Base-by-base conservation (phyloP, 2,888 invertebrate species). In the Agriopis leucophaearia region DNA sequence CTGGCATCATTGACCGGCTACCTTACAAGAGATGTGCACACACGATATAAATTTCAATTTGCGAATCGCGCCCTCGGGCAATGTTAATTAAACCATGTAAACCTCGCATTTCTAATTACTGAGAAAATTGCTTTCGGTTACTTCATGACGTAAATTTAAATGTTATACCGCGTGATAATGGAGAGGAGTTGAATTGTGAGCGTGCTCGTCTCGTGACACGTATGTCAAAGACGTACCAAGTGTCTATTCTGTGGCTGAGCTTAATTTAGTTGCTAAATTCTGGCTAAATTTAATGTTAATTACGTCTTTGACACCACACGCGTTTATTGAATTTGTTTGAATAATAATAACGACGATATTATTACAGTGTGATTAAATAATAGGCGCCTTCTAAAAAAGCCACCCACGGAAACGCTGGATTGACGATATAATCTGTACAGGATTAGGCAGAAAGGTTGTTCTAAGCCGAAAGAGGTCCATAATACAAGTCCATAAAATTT, bases 81-180 rank as follows among this genome's bases (percentile, higher is more conserved):
- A 59, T 73, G 62, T 77, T 74, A 69, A 78, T 78, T 73, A 74
- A 74, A 69, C 70, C 64, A 51, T 74, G 72, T 72, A 72, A 74
- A 67, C 70, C 69, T 62, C 60, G 44, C 65, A 67, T 68, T 76
- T 73, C 71, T 77, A 75, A 80, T 79, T 73, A 76, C 72, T 27
- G 64, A 64, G 62, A 58, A 62, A 74, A 73, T 77, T 78, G 73
- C 74, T 77, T 71, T 64, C 51, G 66, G 70, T 71, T 66, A 62
- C 70, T 70, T 72, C 47, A 57, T 70, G 51, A 70, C 60, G 58
- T 70, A 70, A 71, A 68, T 72, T 73, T 73, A 67, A 59, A 65
- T 75, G 72, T 66, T 36, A 56, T 54, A 38, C 69, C 65, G 55
- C 45, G 71, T 63, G 62, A 59, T 70, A 64, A 70, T 67, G 59